phyloP scores from a whole-genome alignment of 2,797 vertebrate species.

The Molossus molossus region DNA sequence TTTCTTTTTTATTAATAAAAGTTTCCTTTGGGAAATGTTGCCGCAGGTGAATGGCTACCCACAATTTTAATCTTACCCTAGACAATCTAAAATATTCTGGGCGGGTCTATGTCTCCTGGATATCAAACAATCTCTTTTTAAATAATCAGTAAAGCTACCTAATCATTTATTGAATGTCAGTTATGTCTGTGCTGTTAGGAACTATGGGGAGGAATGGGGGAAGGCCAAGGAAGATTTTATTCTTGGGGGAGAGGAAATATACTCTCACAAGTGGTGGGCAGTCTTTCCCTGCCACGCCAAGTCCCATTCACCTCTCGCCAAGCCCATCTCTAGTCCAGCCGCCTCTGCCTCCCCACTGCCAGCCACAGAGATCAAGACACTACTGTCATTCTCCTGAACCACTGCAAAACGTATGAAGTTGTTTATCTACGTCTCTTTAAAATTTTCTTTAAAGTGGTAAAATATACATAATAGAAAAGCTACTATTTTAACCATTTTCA shows the following conservation, averaged over 20 bases:
- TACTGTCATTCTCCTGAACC: neutral
- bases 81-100: neutral
- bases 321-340: neutral
- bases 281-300: neutral
- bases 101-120: neutral
- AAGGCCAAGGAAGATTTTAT: neutral
- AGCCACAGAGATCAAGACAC: neutral
- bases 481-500: neutral
- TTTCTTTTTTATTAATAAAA: slow-evolving; percentile 24
- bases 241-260: neutral
- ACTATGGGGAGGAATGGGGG: neutral
- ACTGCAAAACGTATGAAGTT: neutral
- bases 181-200: neutral
- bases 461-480: neutral
- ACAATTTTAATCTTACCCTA: neutral
- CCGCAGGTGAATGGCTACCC: neutral
- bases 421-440: neutral
- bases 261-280: neutral
- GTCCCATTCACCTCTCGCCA: neutral
- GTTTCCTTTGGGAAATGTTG: neutral
- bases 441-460: neutral
- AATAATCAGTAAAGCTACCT: neutral
- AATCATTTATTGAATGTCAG: neutral
- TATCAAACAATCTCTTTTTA: neutral
- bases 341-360: neutral